Percentiles rank a stretch among this genome's conserved stretches.
These are phyloP conservation scores for Ifrita kowaldi DNA, from an alignment of 2,113 vertebrate species.

Conservation along the genomic window DNA sequence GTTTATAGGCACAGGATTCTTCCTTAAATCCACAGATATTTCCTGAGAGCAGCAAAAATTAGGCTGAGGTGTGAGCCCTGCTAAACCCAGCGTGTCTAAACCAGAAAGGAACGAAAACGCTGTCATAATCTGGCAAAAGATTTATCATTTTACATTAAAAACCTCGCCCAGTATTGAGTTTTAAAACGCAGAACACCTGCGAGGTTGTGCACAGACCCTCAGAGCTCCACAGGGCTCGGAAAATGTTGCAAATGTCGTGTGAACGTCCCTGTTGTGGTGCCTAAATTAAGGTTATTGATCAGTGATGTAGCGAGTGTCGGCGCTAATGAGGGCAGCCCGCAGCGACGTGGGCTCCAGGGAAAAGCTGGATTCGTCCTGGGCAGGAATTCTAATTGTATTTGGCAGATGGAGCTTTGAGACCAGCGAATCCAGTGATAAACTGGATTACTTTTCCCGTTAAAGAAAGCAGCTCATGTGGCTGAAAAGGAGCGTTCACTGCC, in stretches of 20 bases:
- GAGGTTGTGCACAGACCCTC: neutral
- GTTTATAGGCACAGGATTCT: neutral
- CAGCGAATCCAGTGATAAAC: neutral
- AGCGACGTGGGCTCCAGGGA: neutral
- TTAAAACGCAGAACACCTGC: neutral
- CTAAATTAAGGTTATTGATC: conserved; percentile 16
- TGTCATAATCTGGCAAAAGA: accelerated
- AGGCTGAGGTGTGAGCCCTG: neutral
- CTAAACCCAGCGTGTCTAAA: neutral
- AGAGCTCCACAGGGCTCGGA: neutral
- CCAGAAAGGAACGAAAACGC: neutral
- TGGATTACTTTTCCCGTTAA: neutral
- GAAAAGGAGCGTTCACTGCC: neutral
- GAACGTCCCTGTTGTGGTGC: neutral
- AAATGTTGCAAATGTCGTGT: accelerated
- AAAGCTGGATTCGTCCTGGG: neutral
- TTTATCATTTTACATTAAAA: neutral
- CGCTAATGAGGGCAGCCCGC: neutral
- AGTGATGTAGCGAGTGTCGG: neutral
- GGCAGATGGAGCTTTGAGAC: neutral
- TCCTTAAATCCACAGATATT: neutral
- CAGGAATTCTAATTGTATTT: neutral
- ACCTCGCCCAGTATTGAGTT: accelerated
- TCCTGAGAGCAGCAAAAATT: neutral
- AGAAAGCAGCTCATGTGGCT: neutral